phyloP scores from a whole-genome alignment of 2,113 vertebrate species.

The Neopipo cinnamomea region DNA sequence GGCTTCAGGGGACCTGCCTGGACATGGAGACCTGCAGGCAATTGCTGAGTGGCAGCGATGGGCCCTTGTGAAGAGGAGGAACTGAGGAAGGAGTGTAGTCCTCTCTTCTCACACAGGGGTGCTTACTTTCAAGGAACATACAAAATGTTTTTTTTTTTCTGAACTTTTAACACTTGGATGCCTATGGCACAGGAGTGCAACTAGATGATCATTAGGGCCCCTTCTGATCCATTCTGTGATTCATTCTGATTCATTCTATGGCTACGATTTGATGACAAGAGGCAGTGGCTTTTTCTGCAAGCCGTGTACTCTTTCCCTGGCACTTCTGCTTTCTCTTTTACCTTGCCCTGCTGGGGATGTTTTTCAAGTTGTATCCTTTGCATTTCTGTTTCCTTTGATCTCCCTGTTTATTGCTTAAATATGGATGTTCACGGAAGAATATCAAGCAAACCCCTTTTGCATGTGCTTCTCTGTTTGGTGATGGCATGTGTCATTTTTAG shows the following conservation, averaged over 20 bases:
- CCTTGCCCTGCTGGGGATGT: background rate
- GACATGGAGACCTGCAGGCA: background rate
- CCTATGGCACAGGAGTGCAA: background rate
- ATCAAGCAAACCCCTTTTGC: background rate
- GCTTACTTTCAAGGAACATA: background rate
- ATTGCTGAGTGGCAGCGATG: rapidly evolving
- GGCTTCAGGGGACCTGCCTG: background rate
- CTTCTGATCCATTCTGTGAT: background rate
- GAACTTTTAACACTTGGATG: background rate
- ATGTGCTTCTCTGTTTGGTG: background rate
- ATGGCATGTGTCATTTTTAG: background rate
- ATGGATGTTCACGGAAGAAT: background rate
- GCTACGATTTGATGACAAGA: background rate
- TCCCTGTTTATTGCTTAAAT: conserved; percentile 12
- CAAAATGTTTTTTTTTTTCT: background rate
- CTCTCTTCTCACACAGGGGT: background rate
- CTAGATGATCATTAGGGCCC: background rate
- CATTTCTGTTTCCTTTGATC: conserved; percentile 25
- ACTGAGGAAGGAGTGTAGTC: background rate
- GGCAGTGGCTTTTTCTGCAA: background rate
- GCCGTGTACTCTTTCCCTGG: background rate
- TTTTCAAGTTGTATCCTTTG: background rate
- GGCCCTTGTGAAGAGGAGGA: background rate
- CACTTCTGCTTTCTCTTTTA: background rate
- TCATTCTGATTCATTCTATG: background rate